Base-by-base conservation (phyloP, 2,888 invertebrate species). In the Urechis unicinctus region DNA sequence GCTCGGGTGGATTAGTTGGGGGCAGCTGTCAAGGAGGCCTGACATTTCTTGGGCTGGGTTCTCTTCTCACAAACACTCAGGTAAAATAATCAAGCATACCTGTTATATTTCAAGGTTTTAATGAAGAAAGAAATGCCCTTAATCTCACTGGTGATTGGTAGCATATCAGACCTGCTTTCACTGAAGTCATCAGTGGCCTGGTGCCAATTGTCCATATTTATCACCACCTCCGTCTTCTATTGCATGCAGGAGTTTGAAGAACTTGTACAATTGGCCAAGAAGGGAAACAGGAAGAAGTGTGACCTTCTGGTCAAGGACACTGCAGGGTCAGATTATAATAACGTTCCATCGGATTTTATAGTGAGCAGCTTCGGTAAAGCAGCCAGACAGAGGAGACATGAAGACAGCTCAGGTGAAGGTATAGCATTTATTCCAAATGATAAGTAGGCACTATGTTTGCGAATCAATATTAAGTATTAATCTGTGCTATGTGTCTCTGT, bases 321-420 rank as follows among this genome's bases (percentile, higher is more conserved):
- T 1, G 61, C 61, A 6, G 60, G 61, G 17, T 43, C 44, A 9
- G 52, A 57, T 22, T 61, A 61, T 58, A 60, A 56, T 42, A 3
- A 31, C 3, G 52, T 48, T n/a, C 28, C 53, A 3, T 49, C 54
- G 21, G 61, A 61, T 31, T 31, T 25, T 42, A 53, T 61, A 41
- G 59, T 61, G 54, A 61, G 61, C 55, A 57, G 55, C 50, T 61
- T 61, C 36, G 61, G 60, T n/a, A 56, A 58, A 36, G 54, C 58
- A 2, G 60, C 60, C 56, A 53, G 44, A 25, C 24, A 41, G 42
- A 47, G 41, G 30, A 25, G 30, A 24, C 46, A 46, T n/a, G 31
- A 30, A 22, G 31, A 28, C 28, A 2, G 13, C 28, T 36, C 9
- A 36, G 41, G n/a, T n/a, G n/a, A n/a, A n/a, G n/a, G n/a, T n/a